Percentiles rank a stretch among this genome's conserved stretches.
Evolutionary conservation across 2,113 vertebrate genomes (phyloP).

Genomic region (Gracilinanus agilis): DNA sequence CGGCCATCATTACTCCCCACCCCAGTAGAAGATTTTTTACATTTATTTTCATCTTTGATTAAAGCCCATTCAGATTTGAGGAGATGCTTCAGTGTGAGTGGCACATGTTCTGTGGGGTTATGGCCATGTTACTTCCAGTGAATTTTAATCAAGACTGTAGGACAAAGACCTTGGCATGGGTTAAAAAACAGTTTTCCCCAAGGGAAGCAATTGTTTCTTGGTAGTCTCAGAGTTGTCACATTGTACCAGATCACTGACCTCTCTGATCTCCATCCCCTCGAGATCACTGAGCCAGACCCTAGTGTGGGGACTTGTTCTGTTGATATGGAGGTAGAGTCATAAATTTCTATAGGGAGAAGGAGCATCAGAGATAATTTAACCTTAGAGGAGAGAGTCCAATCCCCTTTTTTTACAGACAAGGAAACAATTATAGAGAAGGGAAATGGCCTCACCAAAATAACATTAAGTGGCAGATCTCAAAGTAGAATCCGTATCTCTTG

Average conservation of each 20-base stretch:
- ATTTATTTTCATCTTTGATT: neutral
- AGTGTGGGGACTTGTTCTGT: neutral
- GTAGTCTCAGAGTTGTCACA: neutral
- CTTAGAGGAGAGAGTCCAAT: neutral
- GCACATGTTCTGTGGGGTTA: neutral
- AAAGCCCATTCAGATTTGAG: neutral
- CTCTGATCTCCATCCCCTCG: neutral
- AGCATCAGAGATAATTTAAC: neutral
- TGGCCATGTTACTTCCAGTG: neutral
- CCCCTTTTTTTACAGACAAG: neutral
- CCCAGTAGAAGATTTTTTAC: neutral
- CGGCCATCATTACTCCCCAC: neutral
- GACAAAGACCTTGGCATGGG: neutral
- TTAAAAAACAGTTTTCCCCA: neutral
- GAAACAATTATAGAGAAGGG: neutral
- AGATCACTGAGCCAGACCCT: neutral
- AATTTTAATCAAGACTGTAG: slow-evolving; percentile 39
- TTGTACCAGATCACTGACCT: neutral
- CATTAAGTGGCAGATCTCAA: neutral
- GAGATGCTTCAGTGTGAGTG: neutral
- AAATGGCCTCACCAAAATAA: neutral
- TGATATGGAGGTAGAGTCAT: neutral
- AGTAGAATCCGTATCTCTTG: neutral
- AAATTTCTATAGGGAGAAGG: neutral
- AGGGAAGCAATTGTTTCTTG: slow-evolving; percentile 13